Conservation (phyloP, 2,888 invertebrate species). For the Eulithis prunata region DNA sequence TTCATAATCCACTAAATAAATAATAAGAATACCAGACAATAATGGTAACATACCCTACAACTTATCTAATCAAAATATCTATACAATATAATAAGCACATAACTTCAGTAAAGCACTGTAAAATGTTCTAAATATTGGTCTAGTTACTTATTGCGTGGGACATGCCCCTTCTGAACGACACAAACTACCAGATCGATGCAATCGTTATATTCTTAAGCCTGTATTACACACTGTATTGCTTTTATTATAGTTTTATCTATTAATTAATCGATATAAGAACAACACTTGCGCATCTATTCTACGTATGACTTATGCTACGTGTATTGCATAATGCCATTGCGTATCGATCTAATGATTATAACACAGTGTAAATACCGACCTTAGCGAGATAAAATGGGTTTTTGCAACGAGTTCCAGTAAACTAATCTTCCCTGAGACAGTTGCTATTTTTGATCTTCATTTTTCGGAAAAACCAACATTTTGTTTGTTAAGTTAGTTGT, state of each 20-base stretch:
- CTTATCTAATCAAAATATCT: slow-evolving; percentile 71
- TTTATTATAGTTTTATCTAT: slow-evolving; percentile 36
- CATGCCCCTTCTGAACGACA: slow-evolving; percentile 55
- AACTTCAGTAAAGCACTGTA: slow-evolving; percentile 77
- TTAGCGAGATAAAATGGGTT: slow-evolving; percentile 47
- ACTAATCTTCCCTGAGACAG: background rate
- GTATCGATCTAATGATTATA: slow-evolving; percentile 37
- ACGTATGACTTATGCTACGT: slow-evolving; percentile 37
- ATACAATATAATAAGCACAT: slow-evolving; percentile 78
- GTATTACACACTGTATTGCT: slow-evolving; percentile 48
- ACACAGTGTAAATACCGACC: slow-evolving; percentile 47
- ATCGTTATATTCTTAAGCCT: slow-evolving; percentile 55
- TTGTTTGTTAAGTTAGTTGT: background rate
- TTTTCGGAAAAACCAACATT: too few relatives aligned
- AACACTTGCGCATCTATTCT: slow-evolving; percentile 40
- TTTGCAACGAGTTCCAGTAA: background rate
- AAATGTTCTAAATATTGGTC: slow-evolving; percentile 83
- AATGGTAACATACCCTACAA: slow-evolving; percentile 79
- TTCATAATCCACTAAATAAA: slow-evolving; percentile 73
- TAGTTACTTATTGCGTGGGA: slow-evolving; percentile 79
- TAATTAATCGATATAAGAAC: slow-evolving; percentile 35
- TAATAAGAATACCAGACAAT: slow-evolving; percentile 75
- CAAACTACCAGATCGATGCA: slow-evolving; percentile 68
- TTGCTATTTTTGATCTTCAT: background rate
- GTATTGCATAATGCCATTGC: slow-evolving; percentile 25